Evolutionary conservation across 1,140 invertebrate genomes (phyloP).

Genomic region (Tetranychus urticae): DNA sequence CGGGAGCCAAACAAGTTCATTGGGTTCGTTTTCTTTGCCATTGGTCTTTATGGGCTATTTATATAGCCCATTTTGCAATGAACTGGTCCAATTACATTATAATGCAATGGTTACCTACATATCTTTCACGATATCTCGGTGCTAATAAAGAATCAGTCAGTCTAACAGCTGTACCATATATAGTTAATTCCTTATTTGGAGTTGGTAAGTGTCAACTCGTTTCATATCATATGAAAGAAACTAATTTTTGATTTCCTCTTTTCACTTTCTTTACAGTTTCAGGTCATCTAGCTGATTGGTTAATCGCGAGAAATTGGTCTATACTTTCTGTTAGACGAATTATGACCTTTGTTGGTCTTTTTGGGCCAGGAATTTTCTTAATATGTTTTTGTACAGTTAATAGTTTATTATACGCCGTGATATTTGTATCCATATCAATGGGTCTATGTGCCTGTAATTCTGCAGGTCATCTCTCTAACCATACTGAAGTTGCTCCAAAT

Average conservation of each 20-base stretch:
- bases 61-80: conserved; percentile 56
- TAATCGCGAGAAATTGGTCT: conserved; percentile 40
- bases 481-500: conserved; percentile 51
- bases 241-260: neutral
- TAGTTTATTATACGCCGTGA: conserved; percentile 39
- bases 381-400: conserved; percentile 46
- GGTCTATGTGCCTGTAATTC: conserved; percentile 51
- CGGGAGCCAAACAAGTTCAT: conserved; percentile 22
- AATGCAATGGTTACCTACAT: conserved; percentile 59
- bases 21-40: conserved; percentile 42
- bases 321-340: conserved; percentile 42
- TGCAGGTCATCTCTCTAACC: conserved; percentile 50
- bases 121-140: conserved; percentile 37
- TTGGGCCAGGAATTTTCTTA: conserved; percentile 45
- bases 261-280: conserved; percentile 25
- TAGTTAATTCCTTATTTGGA: conserved; percentile 46
- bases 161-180: conserved; percentile 48
- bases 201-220: conserved; percentile 28
- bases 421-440: conserved; percentile 50
- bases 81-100: conserved; percentile 63
- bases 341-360: conserved; percentile 48
- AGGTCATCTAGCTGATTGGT: conserved; percentile 44
- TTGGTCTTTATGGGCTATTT: conserved; percentile 50
- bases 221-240: neutral
- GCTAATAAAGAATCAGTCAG: conserved; percentile 45